Conservation (phyloP, 2,797 vertebrate genomes). For the Enteromius radiatus region DNA sequence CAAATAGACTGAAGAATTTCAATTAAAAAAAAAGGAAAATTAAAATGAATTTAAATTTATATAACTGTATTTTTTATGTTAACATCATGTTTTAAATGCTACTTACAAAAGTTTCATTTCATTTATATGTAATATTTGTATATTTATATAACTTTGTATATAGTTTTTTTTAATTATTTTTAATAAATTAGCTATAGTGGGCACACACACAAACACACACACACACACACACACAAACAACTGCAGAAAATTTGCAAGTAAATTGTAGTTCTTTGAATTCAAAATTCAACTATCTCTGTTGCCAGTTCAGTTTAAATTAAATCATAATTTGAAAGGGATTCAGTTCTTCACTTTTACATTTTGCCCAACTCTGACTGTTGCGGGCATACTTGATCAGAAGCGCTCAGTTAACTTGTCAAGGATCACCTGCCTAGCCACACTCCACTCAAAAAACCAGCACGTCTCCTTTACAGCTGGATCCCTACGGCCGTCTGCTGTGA, state of each 20-base stretch:
- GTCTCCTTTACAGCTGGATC: slow-evolving; percentile 69
- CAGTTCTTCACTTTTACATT: background rate
- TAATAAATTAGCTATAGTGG: background rate
- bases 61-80: background rate
- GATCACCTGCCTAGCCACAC: slow-evolving; percentile 31
- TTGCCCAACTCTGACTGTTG: slow-evolving; percentile 30
- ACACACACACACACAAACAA: no score
- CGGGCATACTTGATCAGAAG: slow-evolving; percentile 59
- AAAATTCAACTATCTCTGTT: no score
- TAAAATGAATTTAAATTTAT: background rate
- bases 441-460: background rate
- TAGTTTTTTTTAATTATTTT: background rate
- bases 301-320: background rate
- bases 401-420: slow-evolving; percentile 47
- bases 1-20: background rate
- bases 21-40: background rate
- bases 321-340: background rate
- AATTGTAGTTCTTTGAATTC: background rate
- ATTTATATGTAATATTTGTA: background rate
- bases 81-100: background rate
- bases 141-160: background rate
- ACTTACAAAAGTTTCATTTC: background rate
- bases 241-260: no score
- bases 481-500: slow-evolving; percentile 73
- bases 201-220: no score